These are phyloP conservation scores for Pachyseris speciosa DNA, from an alignment of 64 coral and sea anemone species.

Conservation along the genomic window DNA sequence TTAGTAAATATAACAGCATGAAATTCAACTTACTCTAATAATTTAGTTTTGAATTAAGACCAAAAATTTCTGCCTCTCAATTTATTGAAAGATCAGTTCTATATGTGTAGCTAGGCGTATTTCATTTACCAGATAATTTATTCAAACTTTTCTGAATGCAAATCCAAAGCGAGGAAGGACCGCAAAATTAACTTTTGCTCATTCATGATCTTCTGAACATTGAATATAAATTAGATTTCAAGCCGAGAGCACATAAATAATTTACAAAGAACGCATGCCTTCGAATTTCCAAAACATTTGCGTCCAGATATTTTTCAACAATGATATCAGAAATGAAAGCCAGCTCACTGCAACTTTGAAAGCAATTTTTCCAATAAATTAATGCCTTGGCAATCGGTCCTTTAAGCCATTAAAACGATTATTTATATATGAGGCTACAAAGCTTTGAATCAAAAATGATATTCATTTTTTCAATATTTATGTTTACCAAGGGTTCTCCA, in stretches of 20 bases:
- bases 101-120: neutral
- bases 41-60: neutral
- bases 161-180: neutral
- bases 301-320: neutral
- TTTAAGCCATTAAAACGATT: too few species aligned
- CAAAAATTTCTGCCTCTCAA: neutral
- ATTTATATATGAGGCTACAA: too few species aligned
- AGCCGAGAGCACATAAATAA: slow-evolving; percentile 15
- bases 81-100: neutral
- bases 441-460: too few species aligned
- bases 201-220: neutral
- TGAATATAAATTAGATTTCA: neutral
- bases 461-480: too few species aligned
- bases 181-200: neutral
- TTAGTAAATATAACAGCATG: neutral
- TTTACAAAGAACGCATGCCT: neutral
- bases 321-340: too few species aligned
- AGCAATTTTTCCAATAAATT: too few species aligned
- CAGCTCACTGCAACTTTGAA: too few species aligned
- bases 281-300: neutral
- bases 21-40: neutral
- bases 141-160: neutral
- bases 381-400: too few species aligned
- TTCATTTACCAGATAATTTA: neutral
- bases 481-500: too few species aligned